Percentiles rank a stretch among this genome's conserved stretches.
Evolutionary conservation across 2,888 invertebrate genomes (phyloP).

Genomic region (Oxyteleia sp.): DNA sequence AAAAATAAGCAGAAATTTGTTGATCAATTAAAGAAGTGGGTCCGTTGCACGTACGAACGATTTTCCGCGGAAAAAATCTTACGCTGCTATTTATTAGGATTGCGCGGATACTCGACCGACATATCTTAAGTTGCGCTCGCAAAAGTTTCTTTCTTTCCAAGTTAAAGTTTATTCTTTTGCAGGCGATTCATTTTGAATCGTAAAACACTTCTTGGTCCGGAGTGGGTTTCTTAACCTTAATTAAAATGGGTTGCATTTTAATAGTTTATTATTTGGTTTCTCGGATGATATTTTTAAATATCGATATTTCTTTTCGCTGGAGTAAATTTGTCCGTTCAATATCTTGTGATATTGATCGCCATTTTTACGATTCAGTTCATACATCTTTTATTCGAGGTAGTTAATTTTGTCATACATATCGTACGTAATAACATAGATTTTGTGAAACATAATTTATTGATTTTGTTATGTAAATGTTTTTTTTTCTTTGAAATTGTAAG

Average conservation of each 20-base stretch:
- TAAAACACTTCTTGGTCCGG: constrained; percentile 5
- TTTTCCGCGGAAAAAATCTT: constrained; percentile 13
- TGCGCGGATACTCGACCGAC: constrained; percentile 30
- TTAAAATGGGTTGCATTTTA: background rate
- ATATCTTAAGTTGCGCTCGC: constrained; percentile 21
- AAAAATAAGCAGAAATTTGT: constrained; percentile 9
- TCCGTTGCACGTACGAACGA: constrained; percentile 3
- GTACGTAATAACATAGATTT: too few relatives aligned
- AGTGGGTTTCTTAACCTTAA: background rate
- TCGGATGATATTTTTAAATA: background rate
- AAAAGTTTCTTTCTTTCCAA: constrained; percentile 20
- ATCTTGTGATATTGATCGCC: background rate
- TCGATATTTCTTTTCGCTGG: background rate
- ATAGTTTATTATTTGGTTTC: background rate
- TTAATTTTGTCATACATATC: background rate
- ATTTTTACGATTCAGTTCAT: background rate
- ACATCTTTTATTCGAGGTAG: background rate
- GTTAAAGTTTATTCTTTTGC: constrained; percentile 4
- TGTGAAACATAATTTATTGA: too few relatives aligned
- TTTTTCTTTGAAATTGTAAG: too few relatives aligned
- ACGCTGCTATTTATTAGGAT: constrained; percentile 25
- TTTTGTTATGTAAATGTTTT: too few relatives aligned
- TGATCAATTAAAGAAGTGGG: background rate
- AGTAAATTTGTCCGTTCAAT: background rate
- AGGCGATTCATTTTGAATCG: constrained; percentile 13